These are phyloP conservation scores for Leptinotarsa juncta DNA, from an alignment of 2,888 invertebrate species.

Conservation along the genomic window DNA sequence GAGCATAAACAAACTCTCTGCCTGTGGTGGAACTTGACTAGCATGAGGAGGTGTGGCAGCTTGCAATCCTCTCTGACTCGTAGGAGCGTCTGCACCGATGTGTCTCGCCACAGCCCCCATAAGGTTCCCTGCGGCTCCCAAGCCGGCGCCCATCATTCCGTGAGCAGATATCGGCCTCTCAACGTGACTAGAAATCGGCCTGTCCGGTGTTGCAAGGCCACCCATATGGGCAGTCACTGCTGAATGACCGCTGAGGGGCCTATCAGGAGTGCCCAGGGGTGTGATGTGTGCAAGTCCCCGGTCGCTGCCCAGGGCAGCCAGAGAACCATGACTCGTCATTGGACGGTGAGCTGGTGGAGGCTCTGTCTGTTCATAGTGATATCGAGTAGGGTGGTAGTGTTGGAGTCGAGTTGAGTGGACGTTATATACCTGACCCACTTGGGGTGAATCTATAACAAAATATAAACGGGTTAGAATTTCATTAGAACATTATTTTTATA, in stretches of 20 bases:
- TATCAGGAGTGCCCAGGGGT: conserved; percentile 56
- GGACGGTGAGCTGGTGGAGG: conserved; percentile 73
- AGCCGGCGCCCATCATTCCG: conserved; percentile 62
- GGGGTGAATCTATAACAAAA: conserved; percentile 71
- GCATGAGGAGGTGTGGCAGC: conserved; percentile 77
- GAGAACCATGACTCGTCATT: conserved; percentile 63
- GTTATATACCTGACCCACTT: conserved; percentile 70
- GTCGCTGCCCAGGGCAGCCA: conserved; percentile 62
- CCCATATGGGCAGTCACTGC: conserved; percentile 40
- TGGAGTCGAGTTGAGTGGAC: conserved; percentile 70
- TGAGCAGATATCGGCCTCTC: conserved; percentile 58
- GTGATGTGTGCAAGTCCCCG: conserved; percentile 61
- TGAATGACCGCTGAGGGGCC: conserved; percentile 56
- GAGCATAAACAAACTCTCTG: conserved; percentile 84
- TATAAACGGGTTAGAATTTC: neutral
- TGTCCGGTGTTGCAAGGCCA: conserved; percentile 46
- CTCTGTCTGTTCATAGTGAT: conserved; percentile 72
- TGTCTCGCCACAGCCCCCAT: conserved; percentile 64
- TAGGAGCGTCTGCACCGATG: conserved; percentile 68
- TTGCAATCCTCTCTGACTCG: conserved; percentile 68
- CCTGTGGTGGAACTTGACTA: conserved; percentile 84
- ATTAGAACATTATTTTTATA: no score
- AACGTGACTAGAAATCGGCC: conserved; percentile 58
- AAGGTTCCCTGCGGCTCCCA: conserved; percentile 64
- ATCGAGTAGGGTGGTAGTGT: conserved; percentile 64